These are phyloP conservation scores for Cochlearius cochlearius DNA, from an alignment of 2,113 vertebrate species.

Conservation along the genomic window DNA sequence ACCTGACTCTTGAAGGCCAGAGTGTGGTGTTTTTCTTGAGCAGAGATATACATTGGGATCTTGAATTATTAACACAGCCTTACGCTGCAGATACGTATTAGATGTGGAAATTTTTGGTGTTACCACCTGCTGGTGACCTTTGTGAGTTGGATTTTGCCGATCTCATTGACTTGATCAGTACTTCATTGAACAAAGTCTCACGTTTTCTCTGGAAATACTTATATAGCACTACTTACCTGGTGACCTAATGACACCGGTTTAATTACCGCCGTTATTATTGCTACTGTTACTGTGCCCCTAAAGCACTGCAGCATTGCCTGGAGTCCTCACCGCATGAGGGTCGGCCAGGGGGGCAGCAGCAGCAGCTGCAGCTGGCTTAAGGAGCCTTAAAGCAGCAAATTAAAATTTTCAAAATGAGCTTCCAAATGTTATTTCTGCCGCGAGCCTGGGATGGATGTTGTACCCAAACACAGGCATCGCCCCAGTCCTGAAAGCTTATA, in stretches of 20 bases:
- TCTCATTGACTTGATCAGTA: not conserved
- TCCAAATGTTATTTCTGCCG: not conserved
- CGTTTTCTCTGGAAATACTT: not conserved
- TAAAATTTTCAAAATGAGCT: not conserved
- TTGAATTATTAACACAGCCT: not conserved
- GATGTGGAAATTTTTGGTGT: not conserved
- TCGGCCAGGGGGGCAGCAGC: not conserved
- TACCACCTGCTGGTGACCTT: not conserved
- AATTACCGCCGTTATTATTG: fast-evolving
- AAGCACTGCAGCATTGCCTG: not conserved
- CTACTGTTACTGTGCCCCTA: not conserved
- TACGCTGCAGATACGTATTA: not conserved
- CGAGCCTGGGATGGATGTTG: fast-evolving
- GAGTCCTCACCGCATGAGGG: fast-evolving
- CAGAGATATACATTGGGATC: not conserved
- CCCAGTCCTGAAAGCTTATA: not conserved
- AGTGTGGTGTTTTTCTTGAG: not conserved
- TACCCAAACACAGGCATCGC: not conserved
- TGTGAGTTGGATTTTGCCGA: not conserved
- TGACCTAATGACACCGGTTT: not conserved
- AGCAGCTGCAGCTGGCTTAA: not conserved
- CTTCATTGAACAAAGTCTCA: not conserved
- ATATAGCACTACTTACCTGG: not conserved
- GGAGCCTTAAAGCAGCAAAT: not conserved
- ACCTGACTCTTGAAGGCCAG: not conserved